Evolutionary conservation across 1,140 invertebrate genomes (phyloP).

Genomic region (Matsumurasca onukii): DNA sequence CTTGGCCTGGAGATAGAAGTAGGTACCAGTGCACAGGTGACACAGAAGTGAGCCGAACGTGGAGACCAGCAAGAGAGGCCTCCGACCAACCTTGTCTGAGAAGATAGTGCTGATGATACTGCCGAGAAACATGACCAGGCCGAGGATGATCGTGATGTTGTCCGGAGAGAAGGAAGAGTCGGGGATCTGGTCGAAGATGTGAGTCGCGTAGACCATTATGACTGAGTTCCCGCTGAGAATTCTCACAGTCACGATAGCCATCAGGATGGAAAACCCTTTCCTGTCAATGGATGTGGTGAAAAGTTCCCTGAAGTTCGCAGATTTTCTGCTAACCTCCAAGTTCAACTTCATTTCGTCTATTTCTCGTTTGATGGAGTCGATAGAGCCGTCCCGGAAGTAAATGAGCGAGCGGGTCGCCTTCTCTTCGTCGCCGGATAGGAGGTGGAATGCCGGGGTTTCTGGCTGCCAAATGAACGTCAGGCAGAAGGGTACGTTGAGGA

Average conservation of each 20-base stretch:
- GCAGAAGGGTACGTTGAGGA: constrained; percentile 1
- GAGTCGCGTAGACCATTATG: constrained; percentile 19
- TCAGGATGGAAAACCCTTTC: constrained; percentile 7
- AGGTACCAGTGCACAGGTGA: constrained; percentile 26
- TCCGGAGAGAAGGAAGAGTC: constrained; percentile 27
- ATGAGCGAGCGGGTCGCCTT: constrained; percentile 2
- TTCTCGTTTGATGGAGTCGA: constrained; percentile 15
- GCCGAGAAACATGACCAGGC: constrained; percentile 45
- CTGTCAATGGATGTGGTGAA: neutral
- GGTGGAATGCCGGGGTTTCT: constrained; percentile 11
- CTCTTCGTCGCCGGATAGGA: constrained; percentile 13
- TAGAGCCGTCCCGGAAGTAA: constrained; percentile 6
- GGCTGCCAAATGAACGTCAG: constrained; percentile 17
- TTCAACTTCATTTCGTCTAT: constrained; percentile 21
- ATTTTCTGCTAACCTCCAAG: constrained; percentile 5
- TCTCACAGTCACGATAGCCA: neutral
- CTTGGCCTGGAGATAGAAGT: constrained; percentile 22
- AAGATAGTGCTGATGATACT: constrained; percentile 48
- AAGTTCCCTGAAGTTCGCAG: neutral
- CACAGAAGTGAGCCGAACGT: constrained; percentile 31
- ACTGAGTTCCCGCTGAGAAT: constrained; percentile 20
- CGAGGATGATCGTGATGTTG: constrained; percentile 33
- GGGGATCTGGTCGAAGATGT: neutral
- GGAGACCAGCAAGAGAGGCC: constrained; percentile 56
- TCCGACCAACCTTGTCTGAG: constrained; percentile 52